A percentile compares a stretch with the other conserved stretches of the same genome.
Evolutionary conservation across 2,797 vertebrate genomes (phyloP).

Genomic region (Gastrophryne carolinensis): DNA sequence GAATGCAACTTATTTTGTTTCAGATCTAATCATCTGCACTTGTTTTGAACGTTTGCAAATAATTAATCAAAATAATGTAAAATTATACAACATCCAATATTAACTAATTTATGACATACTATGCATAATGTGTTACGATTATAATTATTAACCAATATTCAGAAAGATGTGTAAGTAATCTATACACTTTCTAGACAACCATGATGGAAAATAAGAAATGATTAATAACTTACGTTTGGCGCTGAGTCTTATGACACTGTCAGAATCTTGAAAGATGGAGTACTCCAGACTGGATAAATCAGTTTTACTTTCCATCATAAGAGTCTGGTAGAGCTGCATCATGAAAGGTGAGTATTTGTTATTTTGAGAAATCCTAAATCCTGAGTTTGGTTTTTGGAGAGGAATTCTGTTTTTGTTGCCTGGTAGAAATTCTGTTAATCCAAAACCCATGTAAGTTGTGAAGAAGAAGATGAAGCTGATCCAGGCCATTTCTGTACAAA

Average conservation of each 20-base stretch:
- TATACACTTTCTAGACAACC: too few species aligned
- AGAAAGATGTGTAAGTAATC: not conserved
- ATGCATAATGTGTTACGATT: not conserved
- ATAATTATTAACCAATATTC: not conserved
- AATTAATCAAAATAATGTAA: too few species aligned
- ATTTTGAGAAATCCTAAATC: not conserved
- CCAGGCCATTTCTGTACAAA: too few species aligned
- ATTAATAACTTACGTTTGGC: conserved; percentile 72
- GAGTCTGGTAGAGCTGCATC: conserved; percentile 81
- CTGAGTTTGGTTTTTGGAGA: not conserved
- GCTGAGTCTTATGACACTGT: conserved; percentile 74
- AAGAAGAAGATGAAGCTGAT: too few species aligned
- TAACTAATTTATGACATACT: too few species aligned
- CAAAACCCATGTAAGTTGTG: too few species aligned
- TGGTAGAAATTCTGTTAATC: too few species aligned
- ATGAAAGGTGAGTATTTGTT: conserved; percentile 73
- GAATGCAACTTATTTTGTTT: too few species aligned
- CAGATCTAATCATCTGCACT: too few species aligned
- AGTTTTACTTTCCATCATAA: conserved; percentile 52
- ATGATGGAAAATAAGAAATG: not conserved
- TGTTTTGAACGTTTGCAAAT: too few species aligned
- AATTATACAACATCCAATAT: too few species aligned
- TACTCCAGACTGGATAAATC: conserved; percentile 51
- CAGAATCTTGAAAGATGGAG: conserved; percentile 57
- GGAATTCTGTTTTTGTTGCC: too few species aligned